Percentiles rank a stretch among this genome's conserved stretches.
Evolutionary conservation across 2,888 invertebrate species (phyloP).

Genomic region (Leistus spinibarbis): DNA sequence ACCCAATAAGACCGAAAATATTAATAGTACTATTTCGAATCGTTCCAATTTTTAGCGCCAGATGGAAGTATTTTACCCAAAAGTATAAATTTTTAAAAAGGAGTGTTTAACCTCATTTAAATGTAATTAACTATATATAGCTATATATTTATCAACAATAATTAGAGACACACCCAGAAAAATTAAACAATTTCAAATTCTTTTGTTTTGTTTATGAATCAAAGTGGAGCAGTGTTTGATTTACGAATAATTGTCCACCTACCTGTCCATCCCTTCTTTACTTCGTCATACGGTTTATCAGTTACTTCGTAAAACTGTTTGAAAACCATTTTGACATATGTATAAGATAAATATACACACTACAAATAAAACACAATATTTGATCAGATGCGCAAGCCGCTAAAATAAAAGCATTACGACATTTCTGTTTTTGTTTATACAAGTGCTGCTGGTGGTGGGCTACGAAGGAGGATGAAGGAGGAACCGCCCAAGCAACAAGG

Average conservation of each 20-base stretch:
- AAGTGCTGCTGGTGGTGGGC: conserved; percentile 8
- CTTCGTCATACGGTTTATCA: conserved; percentile 45
- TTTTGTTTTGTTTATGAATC: background rate
- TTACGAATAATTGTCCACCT: background rate
- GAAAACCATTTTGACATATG: conserved; percentile 38
- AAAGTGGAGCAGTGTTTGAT: background rate
- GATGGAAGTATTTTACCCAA: no score
- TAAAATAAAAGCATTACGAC: conserved; percentile 49
- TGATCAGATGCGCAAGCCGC: conserved; percentile 42
- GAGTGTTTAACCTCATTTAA: no score
- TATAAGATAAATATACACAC: background rate
- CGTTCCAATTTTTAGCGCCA: no score
- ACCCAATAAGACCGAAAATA: no score
- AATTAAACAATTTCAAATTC: background rate
- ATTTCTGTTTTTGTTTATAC: conserved; percentile 42
- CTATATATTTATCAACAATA: no score
- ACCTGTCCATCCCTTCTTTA: conserved; percentile 49
- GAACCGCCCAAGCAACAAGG: conserved; percentile 31
- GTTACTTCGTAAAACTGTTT: conserved; percentile 46
- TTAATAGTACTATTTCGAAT: no score
- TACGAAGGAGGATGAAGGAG: conserved; percentile 11
- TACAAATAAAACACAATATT: conserved; percentile 9
- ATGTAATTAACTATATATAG: no score
- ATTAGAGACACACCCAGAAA: no score
- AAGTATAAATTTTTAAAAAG: no score